These are phyloP conservation scores for Oophaga pumilio DNA, from an alignment of 2,113 vertebrate species.

Conservation along the genomic window DNA sequence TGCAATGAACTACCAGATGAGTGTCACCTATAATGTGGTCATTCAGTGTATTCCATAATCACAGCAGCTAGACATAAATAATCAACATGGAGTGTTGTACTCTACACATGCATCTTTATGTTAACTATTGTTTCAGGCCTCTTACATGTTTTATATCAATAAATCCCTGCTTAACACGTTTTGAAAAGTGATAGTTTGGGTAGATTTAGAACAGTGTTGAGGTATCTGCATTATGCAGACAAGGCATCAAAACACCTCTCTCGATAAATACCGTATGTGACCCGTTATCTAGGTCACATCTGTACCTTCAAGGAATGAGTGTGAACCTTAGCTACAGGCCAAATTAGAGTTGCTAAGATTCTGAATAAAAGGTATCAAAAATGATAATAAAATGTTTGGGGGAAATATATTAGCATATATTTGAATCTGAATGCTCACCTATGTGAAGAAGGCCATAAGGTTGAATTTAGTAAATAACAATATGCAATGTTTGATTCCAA, in stretches of 20 bases:
- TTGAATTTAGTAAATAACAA: not conserved
- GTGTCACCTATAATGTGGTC: too few species aligned
- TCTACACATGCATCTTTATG: not conserved
- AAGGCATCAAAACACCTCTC: slow-evolving; percentile 48
- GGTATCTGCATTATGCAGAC: slow-evolving; percentile 43
- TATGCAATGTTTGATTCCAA: not conserved
- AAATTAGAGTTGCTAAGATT: slow-evolving; percentile 36
- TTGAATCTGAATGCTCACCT: slow-evolving; percentile 4
- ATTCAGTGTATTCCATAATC: too few species aligned
- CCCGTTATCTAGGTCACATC: slow-evolving; percentile 49
- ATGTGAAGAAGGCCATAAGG: not conserved
- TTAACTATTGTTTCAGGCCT: not conserved
- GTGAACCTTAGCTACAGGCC: slow-evolving; percentile 43
- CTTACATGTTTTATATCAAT: slow-evolving; percentile 21
- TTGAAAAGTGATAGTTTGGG: slow-evolving; percentile 41
- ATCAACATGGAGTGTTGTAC: too few species aligned
- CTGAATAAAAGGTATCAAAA: slow-evolving; percentile 23
- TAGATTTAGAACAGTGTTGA: slow-evolving; percentile 27
- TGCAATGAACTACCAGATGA: too few species aligned
- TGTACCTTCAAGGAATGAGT: slow-evolving; percentile 49
- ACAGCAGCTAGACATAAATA: too few species aligned
- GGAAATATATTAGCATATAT: slow-evolving; percentile 30
- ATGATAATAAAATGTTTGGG: slow-evolving; percentile 30
- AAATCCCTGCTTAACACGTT: slow-evolving; percentile 32
- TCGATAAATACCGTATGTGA: slow-evolving; percentile 46